phyloP scores from a whole-genome alignment of 2,888 invertebrate species.

The Argyresthia goedartella region DNA sequence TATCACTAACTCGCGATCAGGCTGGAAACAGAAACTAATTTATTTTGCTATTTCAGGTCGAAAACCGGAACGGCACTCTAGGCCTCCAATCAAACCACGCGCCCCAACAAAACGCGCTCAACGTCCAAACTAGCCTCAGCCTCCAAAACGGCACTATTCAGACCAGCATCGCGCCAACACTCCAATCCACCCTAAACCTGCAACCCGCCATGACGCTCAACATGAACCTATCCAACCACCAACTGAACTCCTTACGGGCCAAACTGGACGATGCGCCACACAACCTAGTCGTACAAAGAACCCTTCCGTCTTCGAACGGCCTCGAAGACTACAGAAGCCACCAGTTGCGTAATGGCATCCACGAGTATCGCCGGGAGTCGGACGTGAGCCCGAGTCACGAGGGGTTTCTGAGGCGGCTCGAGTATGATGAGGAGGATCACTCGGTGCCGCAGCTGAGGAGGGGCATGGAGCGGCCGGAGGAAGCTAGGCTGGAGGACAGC shows the following conservation, averaged over 20 bases:
- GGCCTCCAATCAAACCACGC: conserved; percentile 31
- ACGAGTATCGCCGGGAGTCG: conserved; percentile 33
- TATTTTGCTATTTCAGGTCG: conserved; percentile 27
- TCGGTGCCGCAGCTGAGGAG: conserved; percentile 31
- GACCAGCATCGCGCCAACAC: conserved; percentile 14
- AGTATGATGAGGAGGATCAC: conserved; percentile 55
- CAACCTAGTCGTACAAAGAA: conserved; percentile 45
- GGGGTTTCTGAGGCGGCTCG: conserved; percentile 50
- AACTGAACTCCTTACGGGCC: conserved; percentile 36
- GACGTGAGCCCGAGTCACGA: conserved; percentile 46
- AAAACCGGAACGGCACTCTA: conserved; percentile 43
- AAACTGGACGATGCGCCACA: conserved; percentile 44
- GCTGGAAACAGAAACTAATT: too few relatives aligned
- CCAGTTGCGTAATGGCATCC: conserved; percentile 44
- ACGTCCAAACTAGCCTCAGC: conserved; percentile 34
- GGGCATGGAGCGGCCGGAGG: conserved; percentile 36
- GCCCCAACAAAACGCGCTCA: conserved; percentile 37
- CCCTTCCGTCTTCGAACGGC: conserved; percentile 31
- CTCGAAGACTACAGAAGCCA: conserved; percentile 39
- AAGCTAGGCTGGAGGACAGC: conserved; percentile 35
- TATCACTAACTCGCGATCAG: too few relatives aligned
- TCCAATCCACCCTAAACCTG: conserved; percentile 28
- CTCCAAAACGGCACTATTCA: conserved; percentile 22
- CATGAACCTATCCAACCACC: conserved; percentile 38
- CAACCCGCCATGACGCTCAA: conserved; percentile 35